Evolutionary conservation across 2,797 vertebrate species (phyloP), one percentile per base, ranked within the genome.

Genomic region (Diplodus puntazzo): DNA sequence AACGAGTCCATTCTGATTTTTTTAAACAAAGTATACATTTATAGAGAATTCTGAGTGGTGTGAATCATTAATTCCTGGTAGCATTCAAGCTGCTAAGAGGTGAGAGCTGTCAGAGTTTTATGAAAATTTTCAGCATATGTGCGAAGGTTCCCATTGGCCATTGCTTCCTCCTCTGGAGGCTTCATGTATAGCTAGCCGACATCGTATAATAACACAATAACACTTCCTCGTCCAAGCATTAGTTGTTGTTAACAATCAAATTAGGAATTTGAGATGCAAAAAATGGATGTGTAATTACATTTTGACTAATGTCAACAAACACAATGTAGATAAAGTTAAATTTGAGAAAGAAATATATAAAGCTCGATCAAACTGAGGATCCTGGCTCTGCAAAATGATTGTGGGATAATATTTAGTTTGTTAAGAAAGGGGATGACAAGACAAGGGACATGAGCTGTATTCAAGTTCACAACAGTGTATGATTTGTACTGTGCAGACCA

Each of bases 401-500:
- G 13, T 12, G 9, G 1, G 9, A 50, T 21, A 61, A 60, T 20
- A 60, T 58, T 67, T 25, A 2, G 4, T 30, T 45, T 21, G 12
- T 2, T 30, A 55, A 61, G 21, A 79, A 58, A 55, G 20, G 2
- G 17, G 21, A 66, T 48, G 46, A 69, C 17, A 59, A 68, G 57
- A 76, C 43, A 82, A 64, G 69, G 43, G 23, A 67, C 25, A 78
- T 20, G 52, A 69, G 21, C n/a, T 78, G 59, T 39, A 78, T 83
- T 81, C 27, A 61, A 66, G 59, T 50, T 74, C 53, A 84, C 52
- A 70, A 50, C 25, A 73, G 73, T 81, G 59, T 59, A 45, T 60
- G 61, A 79, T 72, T 73, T 80, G 53, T 23, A 48, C 45, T 50
- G 30, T 43, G 42, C 70, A 86, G 80, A 79, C 48, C 67, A 74